Evolutionary conservation across 53 echinoderm and acorn worm genomes (phyloP), one percentile per base, ranked within the genome.

Genomic region (Echinarachnius parma): DNA sequence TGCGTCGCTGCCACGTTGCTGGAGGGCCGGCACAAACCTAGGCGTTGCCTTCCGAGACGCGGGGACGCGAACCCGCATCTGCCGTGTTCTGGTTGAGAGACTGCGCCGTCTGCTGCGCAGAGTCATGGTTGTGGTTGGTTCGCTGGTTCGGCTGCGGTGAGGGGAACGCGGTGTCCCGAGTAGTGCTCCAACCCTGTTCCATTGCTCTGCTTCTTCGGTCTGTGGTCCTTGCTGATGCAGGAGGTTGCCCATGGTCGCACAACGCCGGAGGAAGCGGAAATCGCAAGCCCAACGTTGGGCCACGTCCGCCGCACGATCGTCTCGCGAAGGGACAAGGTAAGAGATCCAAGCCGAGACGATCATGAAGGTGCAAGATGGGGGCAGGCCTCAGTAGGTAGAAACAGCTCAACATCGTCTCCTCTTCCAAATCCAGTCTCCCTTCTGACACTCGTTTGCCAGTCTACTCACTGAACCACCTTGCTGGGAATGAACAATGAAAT

Each of bases 171-270:
- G 82, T 25, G 46, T 57, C 59, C n/a, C 20, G 74, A 62, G 29
- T 74, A 48, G 44, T 60, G 48, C 63, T 46, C 27, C 34, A 58
- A 10, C 33, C 33, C 46, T 48, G 48, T 31, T 10, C 31, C 59
- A 35, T 44, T 25, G 32, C 49, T 49, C 9, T 52, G 70, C 10
- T 52, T 69, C 35, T 53, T 69, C 8, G 62, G 62, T 66, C 89
- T 78, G 56, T 86, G 86, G 21, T 89, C 76, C 61, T 93, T 93
- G 25, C 93, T 89, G 55, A 93, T 76, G 53, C 93, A 93, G 47
- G 93, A 89, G n/a, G 75, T 86, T 93, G 31, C 93, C 93, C 93
- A 93, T 93, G 72, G 32, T 81, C 29, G 75, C 57, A 31, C 86
- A 71, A 39, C 28, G 34, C 70, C 34, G 34, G 52, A 69, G 70